Evolutionary conservation across 2,888 invertebrate species (phyloP), one percentile per base, ranked within the genome.

Genomic region (Cynaeus angustus): DNA sequence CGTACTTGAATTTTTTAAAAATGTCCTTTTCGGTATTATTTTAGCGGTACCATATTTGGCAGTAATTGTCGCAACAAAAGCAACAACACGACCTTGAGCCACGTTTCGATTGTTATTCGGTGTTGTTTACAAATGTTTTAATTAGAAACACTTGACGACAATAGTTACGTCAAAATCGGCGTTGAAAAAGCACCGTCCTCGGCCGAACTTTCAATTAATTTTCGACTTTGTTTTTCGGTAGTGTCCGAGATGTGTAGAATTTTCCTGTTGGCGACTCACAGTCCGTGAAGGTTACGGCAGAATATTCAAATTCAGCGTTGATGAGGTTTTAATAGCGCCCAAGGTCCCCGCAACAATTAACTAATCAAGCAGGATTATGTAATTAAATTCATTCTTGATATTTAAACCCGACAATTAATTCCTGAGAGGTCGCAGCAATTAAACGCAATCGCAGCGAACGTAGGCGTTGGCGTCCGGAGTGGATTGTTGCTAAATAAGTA

Each of bases 71-170:
- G 53, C n/a, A 46, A 46, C 46, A 14, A 75, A 75, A 76, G 77
- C 74, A 78, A 78, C 78, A 41, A 0, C 41, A 1, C 9, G 76
- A 79, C 58, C 58, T 58, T 58, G 58, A 43, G 58, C 55, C 38
- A 13, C 41, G 16, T 14, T 37, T 21, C 21, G 21, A 38, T 10
- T 56, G 26, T 55, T 55, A 55, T 55, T 58, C 38, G 10, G 43
- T 58, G 41, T 58, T 59, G 59, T 59, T 59, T 59, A 59, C 48
- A 16, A 37, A 46, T 33, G 33, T 46, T 59, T 46, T 48, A 59
- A 59, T 58, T 58, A 58, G 28, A n/a, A 58, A 5, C 28, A 8
- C 38, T 14, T 59, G 59, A 48, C 59, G 59, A 46, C 59, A 59
- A 59, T 46, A 33, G 37, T 21, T 45, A 58, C 58, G 58, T 58